Conservation (phyloP, 1,140 invertebrate species). For the Latrodectus geometricus region DNA sequence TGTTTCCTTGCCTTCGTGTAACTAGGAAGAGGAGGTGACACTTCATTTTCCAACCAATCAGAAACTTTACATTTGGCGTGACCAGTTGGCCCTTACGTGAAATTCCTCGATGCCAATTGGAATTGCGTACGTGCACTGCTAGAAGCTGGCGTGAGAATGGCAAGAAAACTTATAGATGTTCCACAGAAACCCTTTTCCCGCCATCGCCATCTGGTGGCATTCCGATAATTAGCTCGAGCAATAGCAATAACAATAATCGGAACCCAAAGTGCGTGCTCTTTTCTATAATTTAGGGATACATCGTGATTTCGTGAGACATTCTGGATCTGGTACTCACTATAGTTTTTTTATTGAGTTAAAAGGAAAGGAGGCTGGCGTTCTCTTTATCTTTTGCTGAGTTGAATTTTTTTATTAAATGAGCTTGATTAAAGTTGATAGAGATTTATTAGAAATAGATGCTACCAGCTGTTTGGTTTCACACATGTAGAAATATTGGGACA, state of each 20-base stretch:
- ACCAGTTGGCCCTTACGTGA: conserved; percentile 36
- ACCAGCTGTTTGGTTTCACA: conserved; percentile 28
- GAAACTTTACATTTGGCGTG: conserved; percentile 40
- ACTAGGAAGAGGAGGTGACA: conserved; percentile 41
- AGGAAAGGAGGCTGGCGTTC: not conserved
- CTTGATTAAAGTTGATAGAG: conserved; percentile 55
- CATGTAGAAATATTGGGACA: not conserved
- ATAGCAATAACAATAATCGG: conserved; percentile 32
- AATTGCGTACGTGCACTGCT: conserved; percentile 15
- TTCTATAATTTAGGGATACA: conserved; percentile 42
- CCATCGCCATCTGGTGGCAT: conserved; percentile 38
- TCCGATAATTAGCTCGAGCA: conserved; percentile 40
- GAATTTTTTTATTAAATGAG: conserved; percentile 3
- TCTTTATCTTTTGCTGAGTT: conserved; percentile 12
- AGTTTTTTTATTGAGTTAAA: not conserved
- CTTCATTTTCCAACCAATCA: conserved; percentile 45
- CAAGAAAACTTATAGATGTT: conserved; percentile 9
- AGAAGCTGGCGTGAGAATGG: not conserved
- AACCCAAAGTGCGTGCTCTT: conserved; percentile 20
- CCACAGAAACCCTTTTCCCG: conserved; percentile 10
- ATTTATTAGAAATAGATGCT: conserved; percentile 51
- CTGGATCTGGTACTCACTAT: not conserved
- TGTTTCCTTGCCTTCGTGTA: not conserved
- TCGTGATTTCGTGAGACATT: conserved; percentile 13
- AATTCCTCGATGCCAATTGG: conserved; percentile 37